Percentiles rank a stretch among this genome's conserved stretches.
Conservation (phyloP, 2,797 vertebrate genomes). For the Tenualosa thibaudeaui region DNA sequence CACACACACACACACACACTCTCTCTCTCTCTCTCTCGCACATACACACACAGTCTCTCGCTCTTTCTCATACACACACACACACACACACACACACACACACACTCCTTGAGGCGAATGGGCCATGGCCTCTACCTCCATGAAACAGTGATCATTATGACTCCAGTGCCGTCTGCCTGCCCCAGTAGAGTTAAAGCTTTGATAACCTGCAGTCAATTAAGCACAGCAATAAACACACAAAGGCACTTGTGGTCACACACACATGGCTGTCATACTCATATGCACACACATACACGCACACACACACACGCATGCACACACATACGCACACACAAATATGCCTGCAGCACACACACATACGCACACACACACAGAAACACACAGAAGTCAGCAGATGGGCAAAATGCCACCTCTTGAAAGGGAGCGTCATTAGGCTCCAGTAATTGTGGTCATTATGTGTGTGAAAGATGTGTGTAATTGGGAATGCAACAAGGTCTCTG, state of each 20-base stretch:
- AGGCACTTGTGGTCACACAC: background rate
- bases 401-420: conserved; percentile 51
- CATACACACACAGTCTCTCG: background rate
- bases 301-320: background rate
- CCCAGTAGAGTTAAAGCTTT: conserved; percentile 31
- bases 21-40: background rate
- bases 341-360: background rate
- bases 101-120: background rate
- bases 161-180: conserved; percentile 18
- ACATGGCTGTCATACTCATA: background rate
- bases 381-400: conserved; percentile 35
- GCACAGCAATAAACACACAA: background rate
- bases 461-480: conserved; percentile 54
- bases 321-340: background rate
- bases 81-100: background rate
- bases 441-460: conserved; percentile 65
- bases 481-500: conserved; percentile 44
- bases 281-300: background rate
- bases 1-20: background rate
- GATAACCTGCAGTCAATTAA: conserved; percentile 49
- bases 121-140: conserved; percentile 19
- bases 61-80: background rate
- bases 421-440: conserved; percentile 61
- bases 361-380: background rate
- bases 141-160: conserved; percentile 34